Base-by-base conservation (phyloP, 1,140 invertebrate species). In the Listronotus bonariensis region DNA sequence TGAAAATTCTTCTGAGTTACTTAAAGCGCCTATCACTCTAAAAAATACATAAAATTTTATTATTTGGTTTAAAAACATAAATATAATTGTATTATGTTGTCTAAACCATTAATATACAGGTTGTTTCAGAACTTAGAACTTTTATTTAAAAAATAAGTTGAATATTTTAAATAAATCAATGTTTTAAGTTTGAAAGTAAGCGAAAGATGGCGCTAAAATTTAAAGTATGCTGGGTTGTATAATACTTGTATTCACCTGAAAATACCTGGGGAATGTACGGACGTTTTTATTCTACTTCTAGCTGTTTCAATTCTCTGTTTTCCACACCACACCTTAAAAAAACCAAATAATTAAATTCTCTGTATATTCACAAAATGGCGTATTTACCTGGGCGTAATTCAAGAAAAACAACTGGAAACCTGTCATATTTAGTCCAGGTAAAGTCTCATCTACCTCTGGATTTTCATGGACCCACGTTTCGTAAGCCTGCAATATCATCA, bases 251-350 rank as follows among this genome's bases (percentile, higher is more conserved):
- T 51, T 12, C 71, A 79, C 72, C 88, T 80, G 56, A 90, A 89
- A 49, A 87, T 88, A 49, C 92, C 93, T 15, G 92, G 91, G 6
- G 92, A 89, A 74, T 96, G 94, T 36, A 92, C 89, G 0, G 89
- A 88, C 18, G 89, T 90, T 53, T 91, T 82, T 40, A 94, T 80
- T 74, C 90, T 89, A 64, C 87, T 89, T 43, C 87, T 80, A 5
- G 89, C 87, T 56, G 91, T 90, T 78, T 94, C 90, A 14, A 91
- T 90, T 67, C 92, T 82, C 82, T 92, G 89, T n/a, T 89, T 87
- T 15, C 93, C 92, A 58, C 72, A 72, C 72, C 72, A 73, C 34
- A 69, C 65, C 82, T 93, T 89, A 2, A 90, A 91, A 73, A 92
- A 93, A 72, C 46, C 8, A 6, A 15, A 42, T 17, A 36, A 45